These are phyloP conservation scores for Tetraneura akinire DNA, from an alignment of 1,140 invertebrate genomes.

Conservation along the genomic window DNA sequence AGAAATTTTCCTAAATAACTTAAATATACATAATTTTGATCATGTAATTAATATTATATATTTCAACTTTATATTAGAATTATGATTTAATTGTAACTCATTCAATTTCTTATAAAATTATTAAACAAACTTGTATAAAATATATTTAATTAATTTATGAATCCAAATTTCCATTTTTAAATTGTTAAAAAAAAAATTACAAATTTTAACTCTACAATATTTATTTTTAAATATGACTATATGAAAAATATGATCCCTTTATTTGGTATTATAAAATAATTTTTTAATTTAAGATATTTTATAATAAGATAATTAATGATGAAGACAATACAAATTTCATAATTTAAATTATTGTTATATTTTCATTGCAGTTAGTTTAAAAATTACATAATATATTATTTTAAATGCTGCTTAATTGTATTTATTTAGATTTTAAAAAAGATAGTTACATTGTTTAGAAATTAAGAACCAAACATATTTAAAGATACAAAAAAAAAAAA, in stretches of 20 bases:
- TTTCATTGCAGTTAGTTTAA: neutral
- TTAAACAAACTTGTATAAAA: neutral
- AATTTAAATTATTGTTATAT: neutral
- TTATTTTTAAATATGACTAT: neutral
- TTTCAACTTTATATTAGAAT: neutral
- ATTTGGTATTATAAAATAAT: conserved; percentile 16
- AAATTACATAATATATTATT: neutral
- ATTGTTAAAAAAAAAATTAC: no score
- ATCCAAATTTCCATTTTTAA: neutral
- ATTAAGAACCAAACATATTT: neutral
- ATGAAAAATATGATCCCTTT: neutral
- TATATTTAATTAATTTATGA: neutral
- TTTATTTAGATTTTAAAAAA: neutral
- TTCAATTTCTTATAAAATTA: neutral
- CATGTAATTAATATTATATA: neutral
- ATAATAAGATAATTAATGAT: neutral
- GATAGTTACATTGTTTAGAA: neutral
- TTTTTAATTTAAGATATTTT: conserved; percentile 10
- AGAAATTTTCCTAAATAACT: neutral
- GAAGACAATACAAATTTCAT: conserved; percentile 1
- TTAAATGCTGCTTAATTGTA: neutral
- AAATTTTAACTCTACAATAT: neutral
- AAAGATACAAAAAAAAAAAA: no score
- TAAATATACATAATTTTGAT: neutral
- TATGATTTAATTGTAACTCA: neutral